phyloP scores from a whole-genome alignment of 2,888 invertebrate genomes.

The Plutella xylostella region DNA sequence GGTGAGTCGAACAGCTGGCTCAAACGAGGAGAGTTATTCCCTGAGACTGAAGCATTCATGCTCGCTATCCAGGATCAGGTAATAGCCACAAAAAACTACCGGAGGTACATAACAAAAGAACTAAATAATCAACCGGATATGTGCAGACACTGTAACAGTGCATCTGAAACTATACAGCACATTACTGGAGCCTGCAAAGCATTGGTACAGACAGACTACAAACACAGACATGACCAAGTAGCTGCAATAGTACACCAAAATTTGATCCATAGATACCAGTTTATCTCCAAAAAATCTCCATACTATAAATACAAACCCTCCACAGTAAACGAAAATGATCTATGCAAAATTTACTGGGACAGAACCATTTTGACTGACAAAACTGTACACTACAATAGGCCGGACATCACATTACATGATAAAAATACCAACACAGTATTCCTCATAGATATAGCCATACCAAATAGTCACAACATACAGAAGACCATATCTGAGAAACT shows the following conservation, averaged over 20 bases:
- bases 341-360: neutral
- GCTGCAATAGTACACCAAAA: neutral
- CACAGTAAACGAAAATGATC: neutral
- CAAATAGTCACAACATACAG: too few relatives aligned
- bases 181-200: neutral
- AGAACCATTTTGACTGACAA: neutral
- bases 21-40: neutral
- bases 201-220: slow-evolving; percentile 1
- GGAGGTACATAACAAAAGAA: neutral
- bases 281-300: neutral
- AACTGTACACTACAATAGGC: neutral
- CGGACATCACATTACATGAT: too few relatives aligned
- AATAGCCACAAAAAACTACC: neutral
- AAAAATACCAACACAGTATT: too few relatives aligned
- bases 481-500: too few relatives aligned
- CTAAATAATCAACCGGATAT: neutral
- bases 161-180: neutral
- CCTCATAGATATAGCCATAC: too few relatives aligned
- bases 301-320: neutral
- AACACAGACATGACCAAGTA: slow-evolving; percentile 2
- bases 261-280: neutral
- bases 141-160: neutral
- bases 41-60: neutral
- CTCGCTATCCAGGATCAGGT: neutral
- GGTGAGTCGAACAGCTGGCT: neutral